Percentiles rank a stretch among this genome's conserved stretches.
Evolutionary conservation across 2,797 vertebrate species (phyloP).

Genomic region (Merluccius polli): DNA sequence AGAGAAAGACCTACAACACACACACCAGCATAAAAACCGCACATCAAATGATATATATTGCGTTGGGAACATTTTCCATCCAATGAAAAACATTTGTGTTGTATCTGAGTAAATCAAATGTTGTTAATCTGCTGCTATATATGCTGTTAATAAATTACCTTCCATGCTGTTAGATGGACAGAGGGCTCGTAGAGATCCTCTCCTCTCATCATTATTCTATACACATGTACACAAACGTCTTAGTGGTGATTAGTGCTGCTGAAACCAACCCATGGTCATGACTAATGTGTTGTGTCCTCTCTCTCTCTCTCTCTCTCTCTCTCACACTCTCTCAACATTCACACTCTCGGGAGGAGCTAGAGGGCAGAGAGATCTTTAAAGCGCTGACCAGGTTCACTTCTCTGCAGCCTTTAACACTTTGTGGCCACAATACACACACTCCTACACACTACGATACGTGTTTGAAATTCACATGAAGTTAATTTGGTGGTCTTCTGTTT

Average conservation of each 20-base stretch:
- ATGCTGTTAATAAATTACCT: neutral
- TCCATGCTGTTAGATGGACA: neutral
- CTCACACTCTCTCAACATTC: neutral
- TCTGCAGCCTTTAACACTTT: no score
- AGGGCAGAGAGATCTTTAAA: neutral
- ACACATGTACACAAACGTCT: no score
- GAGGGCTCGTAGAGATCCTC: neutral
- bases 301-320: neutral
- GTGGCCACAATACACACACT: no score
- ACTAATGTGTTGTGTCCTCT: neutral
- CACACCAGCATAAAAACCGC: no score
- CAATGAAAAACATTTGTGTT: neutral
- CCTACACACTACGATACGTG: neutral
- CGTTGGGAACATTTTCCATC: no score
- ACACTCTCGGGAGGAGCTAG: no score
- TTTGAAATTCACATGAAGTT: neutral
- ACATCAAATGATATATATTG: no score
- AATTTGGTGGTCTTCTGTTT: neutral
- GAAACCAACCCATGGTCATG: no score
- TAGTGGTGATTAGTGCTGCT: no score
- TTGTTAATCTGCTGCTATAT: neutral
- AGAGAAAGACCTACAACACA: no score
- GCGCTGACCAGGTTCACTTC: neutral
- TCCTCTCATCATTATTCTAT: neutral
- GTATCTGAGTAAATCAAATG: neutral